phyloP scores from a whole-genome alignment of 2,797 vertebrate genomes.

The Champsocephalus esox region DNA sequence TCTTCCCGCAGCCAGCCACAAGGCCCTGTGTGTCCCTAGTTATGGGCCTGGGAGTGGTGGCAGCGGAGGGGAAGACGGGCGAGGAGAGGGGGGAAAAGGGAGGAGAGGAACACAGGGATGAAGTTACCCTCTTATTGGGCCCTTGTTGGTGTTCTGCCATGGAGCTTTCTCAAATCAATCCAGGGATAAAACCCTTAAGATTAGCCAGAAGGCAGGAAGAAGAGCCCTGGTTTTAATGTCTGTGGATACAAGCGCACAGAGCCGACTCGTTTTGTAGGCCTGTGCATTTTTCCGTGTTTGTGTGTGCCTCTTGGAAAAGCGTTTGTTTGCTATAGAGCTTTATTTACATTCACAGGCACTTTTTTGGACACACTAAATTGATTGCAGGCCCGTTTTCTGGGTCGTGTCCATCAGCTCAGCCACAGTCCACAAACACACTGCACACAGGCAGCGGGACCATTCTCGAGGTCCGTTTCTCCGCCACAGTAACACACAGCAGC shows the following conservation, averaged over 20 bases:
- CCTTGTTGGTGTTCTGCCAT: conserved; percentile 62
- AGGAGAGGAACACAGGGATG: conserved; percentile 39
- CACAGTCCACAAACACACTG: conserved; percentile 80
- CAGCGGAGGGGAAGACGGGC: conserved; percentile 40
- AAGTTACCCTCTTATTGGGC: conserved; percentile 62
- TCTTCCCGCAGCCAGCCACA: conserved; percentile 38
- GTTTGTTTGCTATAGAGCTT: conserved; percentile 85
- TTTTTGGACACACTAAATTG: conserved; percentile 84
- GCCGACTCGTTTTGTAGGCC: conserved; percentile 63
- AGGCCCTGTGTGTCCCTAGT: conserved; percentile 38
- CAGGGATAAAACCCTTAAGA: conserved; percentile 72
- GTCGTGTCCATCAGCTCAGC: conserved; percentile 83
- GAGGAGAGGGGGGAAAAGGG: conserved; percentile 1
- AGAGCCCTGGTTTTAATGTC: conserved; percentile 73
- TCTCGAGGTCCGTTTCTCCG: conserved; percentile 62
- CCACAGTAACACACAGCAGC: conserved; percentile 71
- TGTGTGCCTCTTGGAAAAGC: conserved; percentile 73
- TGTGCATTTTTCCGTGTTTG: conserved; percentile 74
- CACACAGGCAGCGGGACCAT: conserved; percentile 74
- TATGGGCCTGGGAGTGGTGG: conserved; percentile 34
- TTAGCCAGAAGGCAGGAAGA: conserved; percentile 72
- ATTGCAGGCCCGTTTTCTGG: conserved; percentile 86
- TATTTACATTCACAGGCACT: conserved; percentile 85
- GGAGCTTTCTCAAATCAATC: conserved; percentile 67
- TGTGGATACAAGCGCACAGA: conserved; percentile 62